Base-by-base conservation (phyloP, 2,113 vertebrate species). In the Mobula hypostoma region DNA sequence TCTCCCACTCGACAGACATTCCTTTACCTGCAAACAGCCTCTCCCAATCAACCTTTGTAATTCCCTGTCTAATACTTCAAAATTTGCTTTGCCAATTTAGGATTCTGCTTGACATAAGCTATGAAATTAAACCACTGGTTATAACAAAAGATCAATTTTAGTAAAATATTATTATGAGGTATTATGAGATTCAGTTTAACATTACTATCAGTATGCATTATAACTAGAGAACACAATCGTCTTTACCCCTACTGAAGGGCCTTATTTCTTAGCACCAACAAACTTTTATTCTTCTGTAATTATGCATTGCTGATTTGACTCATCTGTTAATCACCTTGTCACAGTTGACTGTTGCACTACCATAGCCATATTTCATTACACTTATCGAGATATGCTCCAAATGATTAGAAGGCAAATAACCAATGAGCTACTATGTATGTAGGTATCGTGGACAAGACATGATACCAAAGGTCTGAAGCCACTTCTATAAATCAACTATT, bases 241-340 rank as follows among this genome's bases (percentile, higher is more conserved):
- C 21, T 63, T 48, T 12, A 14, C n/a, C 19, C 63, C 36, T 40
- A 40, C 32, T 92, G 68, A 21, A 92, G 32, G 4, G 32, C 7
- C 2, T 56, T 48, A 7, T 40, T 74, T 32, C 40, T 74, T 93
- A 56, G 19, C 24, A 96, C 96, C 96, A 95, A 97, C 96, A 97
- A 98, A 98, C 97, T 98, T 97, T 97, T 98, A 97, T 97, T 97
- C 97, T 97, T 98, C 98, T 98, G 98, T 98, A 97, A 97, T 95
- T 96, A 97, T 96, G 97, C 98, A 97, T 97, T 97, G 97, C 96
- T 97, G 97, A 98, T 98, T 97, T 97, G 97, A 97, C 97, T 98
- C 98, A 97, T 98, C 98, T 97, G 95, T 95, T 97, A 96, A 97
- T 97, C 97, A 98, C 98, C 97, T 96, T 96, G 96, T 97, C 97